Evolutionary conservation across 2,797 vertebrate species (phyloP), one percentile per base, ranked within the genome.

Genomic region (Sebastes matsubarae): DNA sequence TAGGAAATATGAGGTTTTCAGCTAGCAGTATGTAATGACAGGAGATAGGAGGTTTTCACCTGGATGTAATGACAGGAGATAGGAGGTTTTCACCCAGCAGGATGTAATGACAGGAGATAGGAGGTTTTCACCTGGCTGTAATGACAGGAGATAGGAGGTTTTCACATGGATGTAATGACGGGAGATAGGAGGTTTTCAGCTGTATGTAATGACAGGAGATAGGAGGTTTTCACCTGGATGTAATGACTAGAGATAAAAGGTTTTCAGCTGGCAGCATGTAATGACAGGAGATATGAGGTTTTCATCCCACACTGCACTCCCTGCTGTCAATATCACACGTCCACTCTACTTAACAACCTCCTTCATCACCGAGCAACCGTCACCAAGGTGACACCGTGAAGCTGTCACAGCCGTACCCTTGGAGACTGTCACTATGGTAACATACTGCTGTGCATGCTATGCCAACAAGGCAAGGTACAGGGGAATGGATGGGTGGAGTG

Each of bases 331-430:
- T 71, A 78, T 79, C 85, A 80, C 83, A 88, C 42, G 83, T 91
- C 90, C 73, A 73, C 81, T 91, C 66, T 52, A 65, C 81, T 93
- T 88, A 87, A 75, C 84, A 79, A 54, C 84, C 83, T 89, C 74
- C 77, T 92, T 75, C 85, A 91, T 93, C 91, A 92, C 78, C 0
- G 60, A 72, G 79, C 85, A 85, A 74, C 87, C 80, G 16, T 91
- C 81, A 86, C 65, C 88, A 91, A 92, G 91, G 92, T 93, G 92
- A 93, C 92, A 92, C 86, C 0, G 32, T 16, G 72, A 85, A 46
- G 80, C 85, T 84, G 87, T 76, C 75, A 72, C 65, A 42, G 68
- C 68, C 70, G 30, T 75, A 80, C 69, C 89, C 82, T 73, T 42
- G 58, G 89, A 88, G 85, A 77, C 79, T 24, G 80, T 88, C 87